These are phyloP conservation scores for Taphrorychus bicolor DNA, from an alignment of 2,888 invertebrate species.

Conservation along the genomic window DNA sequence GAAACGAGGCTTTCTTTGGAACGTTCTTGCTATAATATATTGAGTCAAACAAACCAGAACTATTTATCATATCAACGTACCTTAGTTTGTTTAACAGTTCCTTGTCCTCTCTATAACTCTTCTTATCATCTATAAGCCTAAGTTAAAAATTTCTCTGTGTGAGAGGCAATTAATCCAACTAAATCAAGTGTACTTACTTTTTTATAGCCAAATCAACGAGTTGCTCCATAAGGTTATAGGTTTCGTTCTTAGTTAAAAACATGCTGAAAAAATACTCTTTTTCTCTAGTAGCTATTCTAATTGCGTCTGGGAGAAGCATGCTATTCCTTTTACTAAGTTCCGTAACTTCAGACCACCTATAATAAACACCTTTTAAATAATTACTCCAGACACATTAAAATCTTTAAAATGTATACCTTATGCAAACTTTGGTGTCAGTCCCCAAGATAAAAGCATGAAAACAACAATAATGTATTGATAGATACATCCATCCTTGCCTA, in stretches of 20 bases:
- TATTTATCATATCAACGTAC: constrained; percentile 56
- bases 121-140: constrained; percentile 91
- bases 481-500: constrained; percentile 95
- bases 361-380: background rate
- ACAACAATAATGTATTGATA: constrained; percentile 95
- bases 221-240: constrained; percentile 92
- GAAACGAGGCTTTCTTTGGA: constrained; percentile 87
- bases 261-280: constrained; percentile 90
- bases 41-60: background rate
- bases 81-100: constrained; percentile 82
- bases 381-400: background rate
- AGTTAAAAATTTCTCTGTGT: constrained; percentile 38
- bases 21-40: constrained; percentile 74
- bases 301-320: constrained; percentile 82
- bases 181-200: constrained; percentile 61
- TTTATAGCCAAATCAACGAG: constrained; percentile 97
- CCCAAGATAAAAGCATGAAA: constrained; percentile 96
- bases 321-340: constrained; percentile 80
- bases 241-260: constrained; percentile 88
- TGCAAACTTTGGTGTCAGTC: constrained; percentile 81
- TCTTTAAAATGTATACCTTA: constrained; percentile 57
- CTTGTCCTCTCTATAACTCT: constrained; percentile 87
- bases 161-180: background rate
- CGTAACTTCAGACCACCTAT: constrained; percentile 86
- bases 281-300: constrained; percentile 85